Conservation (phyloP, 1,140 invertebrate species). For the Camponotus vicinus region DNA sequence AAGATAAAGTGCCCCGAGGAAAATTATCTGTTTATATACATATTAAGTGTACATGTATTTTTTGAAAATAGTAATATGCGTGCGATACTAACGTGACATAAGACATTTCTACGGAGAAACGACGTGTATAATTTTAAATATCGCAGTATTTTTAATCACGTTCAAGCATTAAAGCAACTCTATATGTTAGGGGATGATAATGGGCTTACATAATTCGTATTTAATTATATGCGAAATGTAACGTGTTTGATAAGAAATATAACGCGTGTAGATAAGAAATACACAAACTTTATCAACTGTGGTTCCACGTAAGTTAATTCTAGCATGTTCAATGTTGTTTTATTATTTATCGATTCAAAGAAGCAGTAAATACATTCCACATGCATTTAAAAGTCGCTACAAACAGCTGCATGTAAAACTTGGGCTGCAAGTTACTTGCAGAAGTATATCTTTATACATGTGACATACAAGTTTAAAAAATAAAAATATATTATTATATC, state of each 20-base stretch:
- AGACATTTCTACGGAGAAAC: not conserved
- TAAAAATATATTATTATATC: constrained; percentile 1
- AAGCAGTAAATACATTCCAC: not conserved
- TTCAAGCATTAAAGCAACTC: not conserved
- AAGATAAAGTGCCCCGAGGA: constrained; percentile 32
- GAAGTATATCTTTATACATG: not conserved
- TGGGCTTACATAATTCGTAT: not conserved
- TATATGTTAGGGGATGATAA: not conserved
- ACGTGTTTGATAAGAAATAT: not conserved
- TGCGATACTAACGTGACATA: not conserved
- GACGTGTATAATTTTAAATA: not conserved
- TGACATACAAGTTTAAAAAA: constrained; percentile 8
- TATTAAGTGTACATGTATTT: not conserved
- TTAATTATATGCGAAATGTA: constrained; percentile 10
- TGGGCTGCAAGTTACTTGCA: constrained; percentile 19
- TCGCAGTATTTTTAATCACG: not conserved
- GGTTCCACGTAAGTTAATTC: constrained; percentile 17
- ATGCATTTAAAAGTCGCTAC: not conserved
- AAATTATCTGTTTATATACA: constrained; percentile 33
- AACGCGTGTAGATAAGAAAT: constrained; percentile 35
- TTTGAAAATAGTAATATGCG: not conserved
- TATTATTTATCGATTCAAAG: constrained; percentile 51
- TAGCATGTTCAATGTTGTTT: constrained; percentile 22
- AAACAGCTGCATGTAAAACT: not conserved
- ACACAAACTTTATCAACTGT: constrained; percentile 16